Evolutionary conservation across 1,140 invertebrate genomes (phyloP).

Genomic region (Ptiloglossa arizonensis): DNA sequence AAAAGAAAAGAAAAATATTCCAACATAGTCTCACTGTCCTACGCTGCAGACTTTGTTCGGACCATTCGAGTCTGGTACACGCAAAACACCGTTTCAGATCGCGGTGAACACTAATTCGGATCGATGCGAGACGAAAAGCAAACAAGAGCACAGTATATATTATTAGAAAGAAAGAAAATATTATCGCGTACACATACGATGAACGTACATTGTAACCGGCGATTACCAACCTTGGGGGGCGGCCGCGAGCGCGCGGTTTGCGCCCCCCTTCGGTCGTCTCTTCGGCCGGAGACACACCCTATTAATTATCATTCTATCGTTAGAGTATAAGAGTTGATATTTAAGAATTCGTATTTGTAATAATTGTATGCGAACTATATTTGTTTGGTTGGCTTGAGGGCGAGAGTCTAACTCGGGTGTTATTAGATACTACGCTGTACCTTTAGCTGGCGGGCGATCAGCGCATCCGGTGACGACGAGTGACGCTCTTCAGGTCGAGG

Average conservation of each 20-base stretch:
- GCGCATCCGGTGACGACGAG: not conserved
- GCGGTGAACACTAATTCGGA: not conserved
- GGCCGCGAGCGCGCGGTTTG: not conserved
- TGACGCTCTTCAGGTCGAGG: not conserved
- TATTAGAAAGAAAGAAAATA: conserved; percentile 16
- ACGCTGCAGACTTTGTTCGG: not conserved
- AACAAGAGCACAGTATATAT: conserved; percentile 15
- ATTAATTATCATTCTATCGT: conserved; percentile 77
- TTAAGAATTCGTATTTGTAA: conserved; percentile 81
- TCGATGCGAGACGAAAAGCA: conserved; percentile 11
- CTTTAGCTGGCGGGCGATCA: conserved; percentile 77
- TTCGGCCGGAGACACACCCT: conserved; percentile 48
- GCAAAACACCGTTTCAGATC: not conserved
- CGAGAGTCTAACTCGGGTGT: conserved; percentile 82
- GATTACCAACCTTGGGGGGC: too few relatives aligned
- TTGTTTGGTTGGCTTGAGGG: conserved; percentile 82
- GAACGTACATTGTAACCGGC: not conserved
- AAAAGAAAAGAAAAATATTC: too few relatives aligned
- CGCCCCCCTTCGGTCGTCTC: not conserved
- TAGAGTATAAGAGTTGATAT: conserved; percentile 82
- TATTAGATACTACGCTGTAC: conserved; percentile 83
- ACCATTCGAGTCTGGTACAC: too few relatives aligned
- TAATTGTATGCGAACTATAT: conserved; percentile 81
- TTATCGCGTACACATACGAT: conserved; percentile 14
- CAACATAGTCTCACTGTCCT: too few relatives aligned